Base-by-base conservation (phyloP, 1,140 invertebrate genomes). In the Heliothis virescens region DNA sequence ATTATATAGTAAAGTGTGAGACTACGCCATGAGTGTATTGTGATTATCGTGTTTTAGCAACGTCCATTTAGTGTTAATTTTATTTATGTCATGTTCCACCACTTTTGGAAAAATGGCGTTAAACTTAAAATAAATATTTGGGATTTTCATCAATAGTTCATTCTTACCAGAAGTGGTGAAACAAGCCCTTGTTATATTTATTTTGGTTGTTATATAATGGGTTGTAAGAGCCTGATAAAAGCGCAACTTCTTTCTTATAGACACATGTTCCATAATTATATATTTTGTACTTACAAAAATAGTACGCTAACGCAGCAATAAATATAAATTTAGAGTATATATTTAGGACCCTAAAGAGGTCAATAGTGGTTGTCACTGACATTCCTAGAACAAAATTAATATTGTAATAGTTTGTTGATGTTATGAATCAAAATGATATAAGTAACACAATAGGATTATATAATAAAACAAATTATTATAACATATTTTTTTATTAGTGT, bases 401-500 rank as follows among this genome's bases (percentile, higher is more conserved):
- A 59, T 59, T 9, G 34, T 34, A 2, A 34, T n/a, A n/a, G n/a
- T n/a, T 7, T 34, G 34, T 34, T 34, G 34, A 5, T 34, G 34
- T 34, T 34, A 34, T 34, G 34, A 34, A 34, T 34, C 7, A n/a
- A n/a, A n/a, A n/a, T n/a, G n/a, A 34, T 3, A 34, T 34, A 34
- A 2, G 4, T 34, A 34, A 34, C 9, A 41, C 34, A 52, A 52
- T 11, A 52, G 18, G 47, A 52, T 18, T 21, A 15, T 26, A 69
- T 26, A 83, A 79, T 80, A 82, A 85, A 82, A 83, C 55, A 79
- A 79, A 82, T 73, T 63, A 73, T 69, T 41, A 52, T 73, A 79
- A 83, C 63, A 81, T 41, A 48, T 80, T 73, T 83, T 29, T 83
- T 86, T 86, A 86, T 84, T 85, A 82, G 59, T 76, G 34, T 76